Evolutionary conservation across 2,888 invertebrate species (phyloP), one percentile per base, ranked within the genome.

Genomic region (Meteorus colon): DNA sequence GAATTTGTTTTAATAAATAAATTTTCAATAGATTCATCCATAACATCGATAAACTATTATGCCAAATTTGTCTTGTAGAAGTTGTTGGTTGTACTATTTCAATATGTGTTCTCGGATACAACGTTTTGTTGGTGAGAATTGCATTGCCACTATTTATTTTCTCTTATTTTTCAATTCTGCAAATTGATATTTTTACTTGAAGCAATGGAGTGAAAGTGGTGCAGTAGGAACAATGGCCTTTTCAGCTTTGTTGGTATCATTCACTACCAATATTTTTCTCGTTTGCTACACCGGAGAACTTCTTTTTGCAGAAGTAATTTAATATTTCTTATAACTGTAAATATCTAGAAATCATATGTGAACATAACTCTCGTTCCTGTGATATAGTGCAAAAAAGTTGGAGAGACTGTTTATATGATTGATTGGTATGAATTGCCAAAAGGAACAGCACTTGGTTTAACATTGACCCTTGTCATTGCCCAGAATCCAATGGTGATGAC

Each of bases 101-200:
- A 19, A 86, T 88, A 70, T 88, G 88, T 59, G 83, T 86, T 29
- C 78, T 87, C 4, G 87, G 84, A 74, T 87, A 85, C 75, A 85
- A 84, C 75, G 80, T 85, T 27, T 81, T 87, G 27, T 83, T 81
- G 85, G 87, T 87, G 84, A 45, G 63, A 62, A 55, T 5, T 16
- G n/a, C 4, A n/a, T 48, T n/a, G 1, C 14, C 3, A 45, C 24
- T 45, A 14, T 16, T n/a, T n/a, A 14, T 0, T 48, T n/a, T 48
- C 16, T 48, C 16, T 16, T 4, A 4, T 4, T 48, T 48, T n/a
- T 48, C 14, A 45, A n/a, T n/a, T 48, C 3, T 16, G 2, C 0
- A 48, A 5, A n/a, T n/a, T 14, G 14, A 48, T n/a, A 55, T 55
- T 55, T 66, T 74, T 2, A 24, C 37, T 4, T n/a, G 19, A 14